Percentiles rank a stretch among this genome's conserved stretches.
These are phyloP conservation scores for Alloscopus bannaensis DNA, from an alignment of 2,888 invertebrate genomes.

Conservation along the genomic window DNA sequence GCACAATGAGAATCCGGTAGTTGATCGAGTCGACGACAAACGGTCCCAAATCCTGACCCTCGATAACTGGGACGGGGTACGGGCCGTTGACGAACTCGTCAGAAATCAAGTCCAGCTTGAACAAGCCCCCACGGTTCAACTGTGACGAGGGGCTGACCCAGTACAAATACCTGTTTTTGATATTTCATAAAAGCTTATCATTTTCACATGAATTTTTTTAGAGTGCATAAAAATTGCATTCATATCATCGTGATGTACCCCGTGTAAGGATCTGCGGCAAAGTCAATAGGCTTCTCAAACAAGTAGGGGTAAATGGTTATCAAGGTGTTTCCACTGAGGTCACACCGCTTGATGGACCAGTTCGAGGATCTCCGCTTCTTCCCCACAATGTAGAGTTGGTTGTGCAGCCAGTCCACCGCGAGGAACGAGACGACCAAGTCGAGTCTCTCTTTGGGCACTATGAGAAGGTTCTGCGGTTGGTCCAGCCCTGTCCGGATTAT, in stretches of 20 bases:
- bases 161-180: slow-evolving; percentile 84
- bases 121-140: slow-evolving; percentile 60
- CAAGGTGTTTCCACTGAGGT: slow-evolving; percentile 84
- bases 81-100: slow-evolving; percentile 45
- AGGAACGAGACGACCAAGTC: slow-evolving; percentile 77
- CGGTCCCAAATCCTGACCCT: slow-evolving; percentile 84
- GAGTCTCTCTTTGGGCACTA: slow-evolving; percentile 74
- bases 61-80: slow-evolving; percentile 76
- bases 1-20: slow-evolving; percentile 86
- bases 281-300: slow-evolving; percentile 83
- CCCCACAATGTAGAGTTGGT: slow-evolving; percentile 88
- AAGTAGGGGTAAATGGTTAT: slow-evolving; percentile 84
- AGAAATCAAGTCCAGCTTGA: slow-evolving; percentile 61
- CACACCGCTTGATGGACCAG: slow-evolving; percentile 87
- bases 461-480: slow-evolving; percentile 22
- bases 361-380: slow-evolving; percentile 76
- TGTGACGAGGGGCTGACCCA: slow-evolving; percentile 67
- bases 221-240: too few relatives aligned
- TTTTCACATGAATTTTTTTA: too few relatives aligned
- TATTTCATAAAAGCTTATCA: slow-evolving; percentile 76
- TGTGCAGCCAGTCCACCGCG: slow-evolving; percentile 92
- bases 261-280: slow-evolving; percentile 94
- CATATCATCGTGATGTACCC: slow-evolving; percentile 78
- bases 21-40: slow-evolving; percentile 90
- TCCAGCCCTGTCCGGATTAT: slow-evolving; percentile 41